Evolutionary conservation across 2,888 invertebrate species (phyloP).

Genomic region (Schizotus pectinicornis): DNA sequence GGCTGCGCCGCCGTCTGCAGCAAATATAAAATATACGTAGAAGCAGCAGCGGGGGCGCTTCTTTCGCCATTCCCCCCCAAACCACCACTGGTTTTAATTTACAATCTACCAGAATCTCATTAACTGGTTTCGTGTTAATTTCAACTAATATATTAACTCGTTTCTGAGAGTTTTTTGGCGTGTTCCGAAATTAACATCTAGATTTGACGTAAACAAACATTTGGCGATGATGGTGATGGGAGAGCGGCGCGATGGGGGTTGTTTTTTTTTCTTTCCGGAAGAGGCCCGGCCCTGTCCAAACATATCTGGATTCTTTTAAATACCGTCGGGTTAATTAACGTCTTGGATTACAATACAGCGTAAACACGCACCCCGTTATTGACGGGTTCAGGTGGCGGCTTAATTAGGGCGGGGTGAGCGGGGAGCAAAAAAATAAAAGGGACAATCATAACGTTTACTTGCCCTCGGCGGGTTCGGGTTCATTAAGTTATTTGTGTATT

Average conservation of each 20-base stretch:
- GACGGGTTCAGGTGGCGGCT: neutral
- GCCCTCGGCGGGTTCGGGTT: neutral
- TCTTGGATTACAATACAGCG: conserved; percentile 4
- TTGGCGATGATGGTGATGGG: too few species aligned
- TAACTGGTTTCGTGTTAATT: conserved; percentile 27
- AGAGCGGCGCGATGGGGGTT: too few species aligned
- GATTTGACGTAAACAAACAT: conserved; percentile 8
- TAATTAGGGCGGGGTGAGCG: neutral
- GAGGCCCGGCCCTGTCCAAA: neutral
- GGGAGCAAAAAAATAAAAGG: neutral
- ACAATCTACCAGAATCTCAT: conserved; percentile 33
- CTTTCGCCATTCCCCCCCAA: conserved; percentile 22
- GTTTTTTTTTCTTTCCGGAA: neutral
- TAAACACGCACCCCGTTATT: neutral
- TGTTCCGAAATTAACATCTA: conserved; percentile 6
- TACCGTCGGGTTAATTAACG: conserved; percentile 9
- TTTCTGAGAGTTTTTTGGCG: neutral
- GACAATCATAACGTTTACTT: conserved; percentile 1
- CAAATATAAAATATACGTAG: conserved; percentile 50
- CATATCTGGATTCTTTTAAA: neutral
- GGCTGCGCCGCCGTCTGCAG: conserved; percentile 43
- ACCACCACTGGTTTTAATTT: conserved; percentile 27
- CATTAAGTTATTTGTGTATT: conserved; percentile 30
- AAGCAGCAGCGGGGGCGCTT: conserved; percentile 32
- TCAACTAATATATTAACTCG: conserved; percentile 23